phyloP scores from a whole-genome alignment of 2,888 invertebrate genomes.

The Hetaerina titia region DNA sequence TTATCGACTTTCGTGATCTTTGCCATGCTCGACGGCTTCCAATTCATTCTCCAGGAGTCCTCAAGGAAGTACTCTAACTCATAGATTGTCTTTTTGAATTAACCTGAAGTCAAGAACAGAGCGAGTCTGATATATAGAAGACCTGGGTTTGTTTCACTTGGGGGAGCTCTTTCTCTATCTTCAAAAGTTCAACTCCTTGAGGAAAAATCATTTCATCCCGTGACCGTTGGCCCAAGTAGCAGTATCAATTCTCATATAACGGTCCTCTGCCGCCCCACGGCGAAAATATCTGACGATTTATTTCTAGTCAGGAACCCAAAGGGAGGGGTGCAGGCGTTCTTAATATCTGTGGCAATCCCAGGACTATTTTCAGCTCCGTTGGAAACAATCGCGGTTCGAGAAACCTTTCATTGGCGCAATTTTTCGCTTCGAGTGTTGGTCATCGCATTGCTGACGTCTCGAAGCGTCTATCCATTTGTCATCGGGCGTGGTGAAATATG shows the following conservation, averaged over 20 bases:
- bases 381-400: not conserved
- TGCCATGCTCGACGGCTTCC: too few relatives aligned
- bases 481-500: not conserved
- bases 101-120: too few relatives aligned
- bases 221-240: too few relatives aligned
- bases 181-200: too few relatives aligned
- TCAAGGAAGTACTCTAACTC: too few relatives aligned
- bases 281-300: not conserved
- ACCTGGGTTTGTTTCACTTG: too few relatives aligned
- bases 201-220: not conserved
- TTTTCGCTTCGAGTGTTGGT: slow-evolving; percentile 10
- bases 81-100: too few relatives aligned
- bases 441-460: not conserved
- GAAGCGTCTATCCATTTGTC: not conserved
- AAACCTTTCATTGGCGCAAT: not conserved
- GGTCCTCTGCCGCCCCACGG: not conserved
- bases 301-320: not conserved
- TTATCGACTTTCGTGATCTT: too few relatives aligned
- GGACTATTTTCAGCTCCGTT: slow-evolving; percentile 2
- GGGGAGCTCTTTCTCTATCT: too few relatives aligned
- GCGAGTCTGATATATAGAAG: too few relatives aligned
- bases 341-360: not conserved
- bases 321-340: not conserved
- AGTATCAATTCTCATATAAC: too few relatives aligned
- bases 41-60: too few relatives aligned